phyloP scores from a whole-genome alignment of 2,888 invertebrate genomes.

The Camponotus fellah region DNA sequence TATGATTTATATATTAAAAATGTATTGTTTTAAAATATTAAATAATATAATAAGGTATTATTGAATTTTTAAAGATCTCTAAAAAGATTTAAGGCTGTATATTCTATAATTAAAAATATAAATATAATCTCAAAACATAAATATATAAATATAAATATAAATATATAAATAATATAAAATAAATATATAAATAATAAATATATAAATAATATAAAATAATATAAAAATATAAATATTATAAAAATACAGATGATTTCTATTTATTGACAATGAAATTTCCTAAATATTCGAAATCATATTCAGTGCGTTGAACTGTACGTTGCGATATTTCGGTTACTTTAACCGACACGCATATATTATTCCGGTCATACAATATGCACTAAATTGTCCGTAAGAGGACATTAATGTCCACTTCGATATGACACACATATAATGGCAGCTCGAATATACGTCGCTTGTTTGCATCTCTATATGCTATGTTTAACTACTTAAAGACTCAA shows the following conservation, averaged over 20 bases:
- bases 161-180: too few relatives aligned
- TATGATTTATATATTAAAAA: neutral
- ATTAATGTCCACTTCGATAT: slow-evolving; percentile 46
- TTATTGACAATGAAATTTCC: neutral
- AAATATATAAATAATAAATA: neutral
- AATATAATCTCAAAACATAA: neutral
- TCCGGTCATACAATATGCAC: slow-evolving; percentile 41
- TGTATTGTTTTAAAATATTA: neutral
- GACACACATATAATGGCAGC: slow-evolving; percentile 10
- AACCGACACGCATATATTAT: slow-evolving; percentile 36
- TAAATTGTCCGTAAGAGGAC: slow-evolving; percentile 45
- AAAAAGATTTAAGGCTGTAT: neutral
- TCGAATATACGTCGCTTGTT: slow-evolving; percentile 12
- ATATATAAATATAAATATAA: too few relatives aligned
- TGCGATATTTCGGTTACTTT: slow-evolving; percentile 24
- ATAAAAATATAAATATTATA: neutral
- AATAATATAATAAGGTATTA: neutral
- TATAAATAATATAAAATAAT: too few relatives aligned
- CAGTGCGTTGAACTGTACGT: neutral
- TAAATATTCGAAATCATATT: slow-evolving; percentile 4
- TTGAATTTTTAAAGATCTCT: neutral
- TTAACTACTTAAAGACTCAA: slow-evolving; percentile 16
- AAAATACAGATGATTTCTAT: neutral
- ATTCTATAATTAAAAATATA: neutral
- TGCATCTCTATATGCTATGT: neutral